Percentiles rank a stretch among this genome's conserved stretches.
These are phyloP conservation scores for Desmodus rotundus DNA, from an alignment of 2,113 vertebrate genomes.

Conservation along the genomic window DNA sequence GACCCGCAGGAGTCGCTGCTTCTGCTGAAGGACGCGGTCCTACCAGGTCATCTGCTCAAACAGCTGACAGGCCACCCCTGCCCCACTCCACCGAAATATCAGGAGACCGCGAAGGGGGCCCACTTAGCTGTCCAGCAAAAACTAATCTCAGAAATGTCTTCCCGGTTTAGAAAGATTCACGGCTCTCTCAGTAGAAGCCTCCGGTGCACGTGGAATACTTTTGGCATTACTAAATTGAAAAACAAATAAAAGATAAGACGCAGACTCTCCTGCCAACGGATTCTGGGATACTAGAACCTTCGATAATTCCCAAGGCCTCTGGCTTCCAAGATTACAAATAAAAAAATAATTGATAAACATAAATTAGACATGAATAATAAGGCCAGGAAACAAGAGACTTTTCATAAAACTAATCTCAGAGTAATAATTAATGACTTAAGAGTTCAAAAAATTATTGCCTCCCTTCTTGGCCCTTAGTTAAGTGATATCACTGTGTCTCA, in stretches of 20 bases:
- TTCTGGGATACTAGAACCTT: conserved; percentile 22
- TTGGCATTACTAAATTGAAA: conserved; percentile 64
- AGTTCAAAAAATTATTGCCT: conserved; percentile 10
- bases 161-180: conserved; percentile 49
- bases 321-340: conserved; percentile 8
- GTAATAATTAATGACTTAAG: background rate
- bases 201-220: conserved; percentile 57
- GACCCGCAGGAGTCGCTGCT: background rate
- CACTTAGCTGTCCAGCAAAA: conserved; percentile 62
- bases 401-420: conserved; percentile 20
- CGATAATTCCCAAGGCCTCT: conserved; percentile 13
- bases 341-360: background rate
- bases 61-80: background rate
- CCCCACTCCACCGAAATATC: background rate
- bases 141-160: conserved; percentile 60
- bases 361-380: conserved; percentile 37
- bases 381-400: background rate
- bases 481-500: background rate
- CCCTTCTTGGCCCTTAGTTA: background rate
- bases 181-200: conserved; percentile 57
- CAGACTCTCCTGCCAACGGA: conserved; percentile 41
- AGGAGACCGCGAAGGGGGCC: conserved; percentile 24
- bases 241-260: conserved; percentile 52
- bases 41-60: background rate
- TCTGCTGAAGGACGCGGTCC: background rate